A percentile compares a stretch with the other conserved stretches of the same genome.
Conservation (phyloP, 2,113 vertebrate genomes). For the Scolopax mira region DNA sequence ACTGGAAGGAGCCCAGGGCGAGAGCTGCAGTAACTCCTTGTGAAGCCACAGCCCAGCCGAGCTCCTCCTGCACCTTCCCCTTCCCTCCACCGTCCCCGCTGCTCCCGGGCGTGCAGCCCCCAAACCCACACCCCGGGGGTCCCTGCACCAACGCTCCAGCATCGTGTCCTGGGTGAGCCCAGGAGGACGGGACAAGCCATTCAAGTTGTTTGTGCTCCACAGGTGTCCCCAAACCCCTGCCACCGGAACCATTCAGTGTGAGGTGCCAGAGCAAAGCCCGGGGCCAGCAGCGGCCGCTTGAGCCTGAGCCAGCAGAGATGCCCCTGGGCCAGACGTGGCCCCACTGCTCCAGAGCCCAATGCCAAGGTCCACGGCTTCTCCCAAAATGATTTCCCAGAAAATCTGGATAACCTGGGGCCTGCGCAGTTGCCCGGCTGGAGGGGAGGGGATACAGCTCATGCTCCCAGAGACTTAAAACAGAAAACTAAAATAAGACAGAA, state of each 20-base stretch:
- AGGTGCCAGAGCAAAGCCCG: fast-evolving
- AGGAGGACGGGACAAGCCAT: fast-evolving
- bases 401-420: fast-evolving
- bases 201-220: fast-evolving
- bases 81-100: fast-evolving
- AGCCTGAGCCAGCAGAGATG: fast-evolving
- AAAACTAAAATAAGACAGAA: background rate
- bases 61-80: background rate
- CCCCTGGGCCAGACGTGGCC: fast-evolving
- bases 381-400: fast-evolving
- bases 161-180: fast-evolving
- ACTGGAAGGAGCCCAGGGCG: background rate
- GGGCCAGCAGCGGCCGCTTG: fast-evolving
- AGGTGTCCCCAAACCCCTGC: fast-evolving
- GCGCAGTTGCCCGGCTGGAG: fast-evolving
- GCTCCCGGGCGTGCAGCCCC: fast-evolving
- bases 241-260: fast-evolving
- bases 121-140: background rate
- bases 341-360: background rate
- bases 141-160: fast-evolving
- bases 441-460: fast-evolving
- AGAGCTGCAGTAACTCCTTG: fast-evolving
- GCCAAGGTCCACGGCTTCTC: background rate
- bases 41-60: fast-evolving
- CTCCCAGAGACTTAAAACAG: background rate